A percentile compares a stretch with the other conserved stretches of the same genome.
These are phyloP conservation scores for Theropithecus gelada DNA, from an alignment of 2,113 vertebrate species.

Conservation along the genomic window DNA sequence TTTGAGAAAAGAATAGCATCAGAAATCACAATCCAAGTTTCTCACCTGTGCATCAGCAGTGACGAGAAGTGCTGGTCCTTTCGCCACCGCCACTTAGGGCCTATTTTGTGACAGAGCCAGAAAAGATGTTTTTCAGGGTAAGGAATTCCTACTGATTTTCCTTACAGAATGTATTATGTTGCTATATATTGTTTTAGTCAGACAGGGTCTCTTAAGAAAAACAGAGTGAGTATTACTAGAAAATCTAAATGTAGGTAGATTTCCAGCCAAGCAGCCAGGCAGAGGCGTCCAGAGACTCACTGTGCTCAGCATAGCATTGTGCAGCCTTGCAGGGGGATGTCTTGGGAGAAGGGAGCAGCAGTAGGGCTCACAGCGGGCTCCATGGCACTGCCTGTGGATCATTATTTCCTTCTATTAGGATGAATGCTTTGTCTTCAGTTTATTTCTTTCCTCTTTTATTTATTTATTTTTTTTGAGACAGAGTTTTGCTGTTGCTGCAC, in stretches of 20 bases:
- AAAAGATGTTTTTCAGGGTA: neutral
- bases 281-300: accelerated
- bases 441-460: too few species aligned
- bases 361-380: neutral
- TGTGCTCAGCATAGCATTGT: neutral
- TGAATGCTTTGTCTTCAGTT: too few species aligned
- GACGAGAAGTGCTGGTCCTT: neutral
- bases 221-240: neutral
- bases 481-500: too few species aligned
- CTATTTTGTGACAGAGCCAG: neutral
- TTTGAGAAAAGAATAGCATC: neutral
- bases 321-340: too few species aligned
- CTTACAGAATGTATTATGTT: neutral
- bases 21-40: neutral
- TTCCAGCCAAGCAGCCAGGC: neutral
- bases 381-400: accelerated
- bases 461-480: too few species aligned
- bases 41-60: too few species aligned
- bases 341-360: neutral
- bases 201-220: neutral
- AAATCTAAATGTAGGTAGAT: neutral
- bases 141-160: neutral
- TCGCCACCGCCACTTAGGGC: neutral
- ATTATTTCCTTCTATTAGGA: neutral
- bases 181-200: neutral